A percentile compares a stretch with the other conserved stretches of the same genome.
Conservation (phyloP, 2,888 invertebrate genomes). For the Nematopogon swammerdamellus region DNA sequence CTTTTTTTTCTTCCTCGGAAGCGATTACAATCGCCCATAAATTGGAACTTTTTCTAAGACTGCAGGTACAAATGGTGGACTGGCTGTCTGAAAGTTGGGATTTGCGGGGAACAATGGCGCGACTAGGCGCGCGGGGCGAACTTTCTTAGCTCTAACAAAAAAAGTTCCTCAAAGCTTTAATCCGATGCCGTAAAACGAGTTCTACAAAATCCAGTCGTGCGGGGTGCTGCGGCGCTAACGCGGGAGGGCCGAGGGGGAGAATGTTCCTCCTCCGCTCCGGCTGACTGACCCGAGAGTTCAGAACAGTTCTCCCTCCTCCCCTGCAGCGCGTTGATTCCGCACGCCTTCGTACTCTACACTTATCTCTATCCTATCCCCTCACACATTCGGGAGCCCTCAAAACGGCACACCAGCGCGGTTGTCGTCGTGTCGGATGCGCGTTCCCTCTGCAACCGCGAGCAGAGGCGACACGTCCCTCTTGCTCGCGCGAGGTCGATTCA, state of each 20-base stretch:
- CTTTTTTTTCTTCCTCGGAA: neutral
- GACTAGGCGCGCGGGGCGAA: neutral
- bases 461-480: too few species aligned
- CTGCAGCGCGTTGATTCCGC: constrained; percentile 6
- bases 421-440: too few species aligned
- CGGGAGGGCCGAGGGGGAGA: constrained; percentile 1
- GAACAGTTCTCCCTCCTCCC: constrained; percentile 1
- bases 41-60: neutral
- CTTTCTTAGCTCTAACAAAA: neutral
- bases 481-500: too few species aligned
- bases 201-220: neutral
- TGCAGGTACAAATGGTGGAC: neutral
- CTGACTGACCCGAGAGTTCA: too few species aligned
- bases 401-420: too few species aligned
- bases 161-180: neutral
- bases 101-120: neutral
- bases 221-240: constrained; percentile 6
- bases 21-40: neutral
- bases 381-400: too few species aligned
- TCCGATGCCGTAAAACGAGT: neutral
- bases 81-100: neutral
- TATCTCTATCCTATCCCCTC: constrained; percentile 4
- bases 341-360: constrained; percentile 4
- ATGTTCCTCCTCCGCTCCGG: too few species aligned
- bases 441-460: constrained; percentile 6